Conservation (phyloP, 2,888 invertebrate species). For the Pyrrhosoma nymphula region DNA sequence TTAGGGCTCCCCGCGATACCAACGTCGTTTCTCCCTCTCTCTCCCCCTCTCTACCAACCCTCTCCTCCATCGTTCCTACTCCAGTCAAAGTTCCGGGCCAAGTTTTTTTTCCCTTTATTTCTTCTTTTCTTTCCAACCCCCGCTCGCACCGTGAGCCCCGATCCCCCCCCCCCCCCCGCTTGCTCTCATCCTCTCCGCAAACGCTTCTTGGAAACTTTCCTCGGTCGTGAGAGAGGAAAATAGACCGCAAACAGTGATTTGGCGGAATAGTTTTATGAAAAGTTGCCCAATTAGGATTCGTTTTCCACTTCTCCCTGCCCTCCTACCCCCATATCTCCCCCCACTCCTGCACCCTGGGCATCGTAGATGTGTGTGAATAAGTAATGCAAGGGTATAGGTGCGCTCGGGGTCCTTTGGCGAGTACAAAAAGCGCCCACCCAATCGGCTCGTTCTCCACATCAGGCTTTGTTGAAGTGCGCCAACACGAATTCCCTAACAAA, state of each 20-base stretch:
- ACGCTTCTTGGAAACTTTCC: constrained; percentile 28
- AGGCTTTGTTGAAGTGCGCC: not conserved
- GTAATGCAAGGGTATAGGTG: not conserved
- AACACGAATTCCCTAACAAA: not conserved
- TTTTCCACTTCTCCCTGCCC: not conserved
- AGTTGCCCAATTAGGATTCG: constrained; percentile 36
- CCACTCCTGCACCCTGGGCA: not conserved
- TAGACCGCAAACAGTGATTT: constrained; percentile 39
- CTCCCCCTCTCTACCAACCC: no score
- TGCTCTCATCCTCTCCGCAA: not conserved
- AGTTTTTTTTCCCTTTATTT: not conserved
- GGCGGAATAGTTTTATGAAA: constrained; percentile 36
- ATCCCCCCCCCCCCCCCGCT: not conserved
- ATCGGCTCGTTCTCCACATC: not conserved
- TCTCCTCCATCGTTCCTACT: not conserved
- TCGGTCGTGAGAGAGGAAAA: not conserved
- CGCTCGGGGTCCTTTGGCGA: not conserved
- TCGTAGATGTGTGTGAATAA: not conserved
- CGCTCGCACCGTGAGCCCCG: not conserved
- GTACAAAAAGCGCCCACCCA: not conserved
- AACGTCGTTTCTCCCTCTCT: not conserved
- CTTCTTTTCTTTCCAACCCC: not conserved
- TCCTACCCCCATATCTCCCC: not conserved
- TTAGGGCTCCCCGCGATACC: constrained; percentile 27
- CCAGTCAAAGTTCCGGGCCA: not conserved